A percentile compares a stretch with the other conserved stretches of the same genome.
These are phyloP conservation scores for Boloria euphrosyne DNA, from an alignment of 2,888 invertebrate genomes.

Conservation along the genomic window DNA sequence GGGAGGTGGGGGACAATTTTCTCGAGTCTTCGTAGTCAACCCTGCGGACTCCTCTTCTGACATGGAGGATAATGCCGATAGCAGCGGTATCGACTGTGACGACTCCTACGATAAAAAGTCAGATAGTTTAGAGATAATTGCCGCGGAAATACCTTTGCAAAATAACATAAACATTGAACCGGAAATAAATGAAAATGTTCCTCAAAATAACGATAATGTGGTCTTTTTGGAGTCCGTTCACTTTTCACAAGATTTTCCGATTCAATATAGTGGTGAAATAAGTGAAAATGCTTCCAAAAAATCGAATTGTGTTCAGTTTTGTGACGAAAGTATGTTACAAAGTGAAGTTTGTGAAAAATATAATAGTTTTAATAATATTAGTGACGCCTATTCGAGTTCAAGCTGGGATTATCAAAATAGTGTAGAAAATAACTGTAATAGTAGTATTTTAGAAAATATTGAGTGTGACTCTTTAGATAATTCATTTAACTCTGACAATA, in stretches of 20 bases:
- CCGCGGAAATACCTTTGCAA: conserved; percentile 56
- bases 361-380: conserved; percentile 72
- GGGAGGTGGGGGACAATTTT: conserved; percentile 82
- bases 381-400: conserved; percentile 55
- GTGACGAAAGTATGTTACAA: conserved; percentile 74
- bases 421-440: conserved; percentile 60
- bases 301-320: conserved; percentile 63
- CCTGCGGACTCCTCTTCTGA: conserved; percentile 84
- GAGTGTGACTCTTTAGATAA: conserved; percentile 67
- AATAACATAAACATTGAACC: conserved; percentile 55
- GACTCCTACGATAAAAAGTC: conserved; percentile 83
- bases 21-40: conserved; percentile 87
- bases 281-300: conserved; percentile 51
- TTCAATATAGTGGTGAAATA: conserved; percentile 55
- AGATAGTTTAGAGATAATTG: conserved; percentile 69
- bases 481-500: conserved; percentile 55
- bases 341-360: conserved; percentile 73
- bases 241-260: conserved; percentile 65
- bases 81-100: conserved; percentile 83
- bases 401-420: conserved; percentile 48
- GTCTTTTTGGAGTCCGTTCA: conserved; percentile 66
- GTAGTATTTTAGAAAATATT: conserved; percentile 62
- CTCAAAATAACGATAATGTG: conserved; percentile 55
- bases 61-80: conserved; percentile 82
- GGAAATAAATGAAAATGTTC: conserved; percentile 52